phyloP scores from a whole-genome alignment of 1,140 invertebrate genomes.

The Meloidogyne floridensis region DNA sequence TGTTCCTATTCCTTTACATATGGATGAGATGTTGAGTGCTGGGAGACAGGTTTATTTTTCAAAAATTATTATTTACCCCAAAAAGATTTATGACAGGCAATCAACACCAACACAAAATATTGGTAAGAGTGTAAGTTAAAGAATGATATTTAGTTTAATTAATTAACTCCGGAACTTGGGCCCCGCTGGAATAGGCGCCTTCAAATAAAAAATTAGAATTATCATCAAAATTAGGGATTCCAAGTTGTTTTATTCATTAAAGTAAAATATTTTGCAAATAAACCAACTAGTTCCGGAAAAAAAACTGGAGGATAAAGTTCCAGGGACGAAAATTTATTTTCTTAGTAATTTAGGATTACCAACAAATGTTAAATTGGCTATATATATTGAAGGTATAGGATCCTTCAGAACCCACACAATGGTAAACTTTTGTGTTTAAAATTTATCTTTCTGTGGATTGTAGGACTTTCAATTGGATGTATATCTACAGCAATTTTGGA shows the following conservation, averaged over 20 bases:
- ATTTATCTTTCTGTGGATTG: neutral
- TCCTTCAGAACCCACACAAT: conserved; percentile 62
- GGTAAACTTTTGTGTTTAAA: conserved; percentile 27
- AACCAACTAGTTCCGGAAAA: too few relatives aligned
- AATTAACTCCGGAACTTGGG: too few relatives aligned
- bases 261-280: too few relatives aligned
- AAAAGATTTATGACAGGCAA: conserved; percentile 55
- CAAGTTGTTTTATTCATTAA: too few relatives aligned
- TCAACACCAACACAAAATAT: conserved; percentile 59
- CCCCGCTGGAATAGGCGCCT: too few relatives aligned
- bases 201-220: too few relatives aligned
- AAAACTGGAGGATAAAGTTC: too few relatives aligned
- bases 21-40: conserved; percentile 58
- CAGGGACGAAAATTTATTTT: too few relatives aligned
- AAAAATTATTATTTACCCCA: neutral
- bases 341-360: conserved; percentile 40
- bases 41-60: conserved; percentile 32
- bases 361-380: conserved; percentile 59
- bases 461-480: conserved; percentile 73
- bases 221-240: too few relatives aligned
- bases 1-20: conserved; percentile 58
- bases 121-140: conserved; percentile 7
- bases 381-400: conserved; percentile 64
- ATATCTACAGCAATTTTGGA: conserved; percentile 72
- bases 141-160: too few relatives aligned